Percentiles rank a stretch among this genome's conserved stretches.
These are phyloP conservation scores for Gadus macrocephalus DNA, from an alignment of 2,113 vertebrate genomes.

Conservation along the genomic window DNA sequence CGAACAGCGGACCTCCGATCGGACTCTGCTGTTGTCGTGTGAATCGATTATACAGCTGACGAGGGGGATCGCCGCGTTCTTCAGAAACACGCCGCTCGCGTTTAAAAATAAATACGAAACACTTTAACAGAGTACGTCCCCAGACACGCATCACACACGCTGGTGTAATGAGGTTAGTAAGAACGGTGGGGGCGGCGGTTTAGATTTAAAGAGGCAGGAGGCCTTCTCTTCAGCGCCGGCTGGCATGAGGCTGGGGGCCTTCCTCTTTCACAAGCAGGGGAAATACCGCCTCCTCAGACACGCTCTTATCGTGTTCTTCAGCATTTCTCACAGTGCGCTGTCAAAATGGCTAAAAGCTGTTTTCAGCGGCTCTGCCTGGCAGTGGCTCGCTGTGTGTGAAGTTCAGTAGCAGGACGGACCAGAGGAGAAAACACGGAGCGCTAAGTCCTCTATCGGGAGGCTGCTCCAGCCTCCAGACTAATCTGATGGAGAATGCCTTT, in stretches of 20 bases:
- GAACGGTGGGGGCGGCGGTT: background rate
- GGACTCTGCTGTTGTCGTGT: background rate
- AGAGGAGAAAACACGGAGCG: conserved; percentile 34
- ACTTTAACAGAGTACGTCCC: too few species aligned
- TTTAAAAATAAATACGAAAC: too few species aligned
- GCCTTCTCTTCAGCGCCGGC: conserved; percentile 7
- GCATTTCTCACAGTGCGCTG: conserved; percentile 28
- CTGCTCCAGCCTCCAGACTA: conserved; percentile 55
- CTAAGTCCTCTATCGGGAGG: conserved; percentile 41
- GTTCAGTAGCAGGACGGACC: conserved; percentile 37
- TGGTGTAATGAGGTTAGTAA: background rate
- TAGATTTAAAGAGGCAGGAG: conserved; percentile 9
- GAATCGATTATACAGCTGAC: too few species aligned
- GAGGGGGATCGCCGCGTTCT: too few species aligned
- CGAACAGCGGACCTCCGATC: too few species aligned
- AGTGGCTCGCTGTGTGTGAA: conserved; percentile 35
- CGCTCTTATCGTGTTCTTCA: conserved; percentile 15
- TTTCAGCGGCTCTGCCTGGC: conserved; percentile 48
- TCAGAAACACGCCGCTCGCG: too few species aligned
- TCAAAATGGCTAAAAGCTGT: conserved; percentile 37
- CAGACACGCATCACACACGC: too few species aligned
- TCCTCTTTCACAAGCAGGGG: conserved; percentile 11
- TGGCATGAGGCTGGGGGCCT: conserved; percentile 11
- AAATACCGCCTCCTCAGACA: conserved; percentile 7
- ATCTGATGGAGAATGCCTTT: conserved; percentile 76